Percentiles rank a stretch among this genome's conserved stretches.
Conservation (phyloP, 2,113 vertebrate genomes). For the Prunella fulvescens region DNA sequence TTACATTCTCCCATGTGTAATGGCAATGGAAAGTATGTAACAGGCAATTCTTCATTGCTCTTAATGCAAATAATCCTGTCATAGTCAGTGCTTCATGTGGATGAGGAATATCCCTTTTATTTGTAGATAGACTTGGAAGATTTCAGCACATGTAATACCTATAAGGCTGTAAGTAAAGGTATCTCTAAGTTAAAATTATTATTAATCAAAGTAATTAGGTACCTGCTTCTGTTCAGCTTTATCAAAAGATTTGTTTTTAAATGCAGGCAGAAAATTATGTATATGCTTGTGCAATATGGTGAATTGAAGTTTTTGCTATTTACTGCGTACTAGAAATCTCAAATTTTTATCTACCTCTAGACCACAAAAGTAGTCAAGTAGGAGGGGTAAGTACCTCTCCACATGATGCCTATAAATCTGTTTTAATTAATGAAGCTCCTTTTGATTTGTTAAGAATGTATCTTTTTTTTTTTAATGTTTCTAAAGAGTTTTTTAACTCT, state of each 20-base stretch:
- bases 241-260: background rate
- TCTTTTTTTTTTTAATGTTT: background rate
- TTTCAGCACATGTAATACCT: background rate
- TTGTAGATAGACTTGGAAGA: background rate
- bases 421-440: conserved; percentile 74
- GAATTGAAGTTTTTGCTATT: background rate
- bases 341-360: conserved; percentile 28
- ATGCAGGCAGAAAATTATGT: background rate
- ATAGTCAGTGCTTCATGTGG: background rate
- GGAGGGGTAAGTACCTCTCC: conserved; percentile 79
- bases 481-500: background rate
- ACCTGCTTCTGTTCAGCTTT: background rate
- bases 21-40: background rate
- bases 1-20: background rate
- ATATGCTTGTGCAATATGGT: background rate
- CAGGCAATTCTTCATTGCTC: background rate
- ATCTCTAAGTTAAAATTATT: background rate
- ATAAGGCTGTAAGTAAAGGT: background rate
- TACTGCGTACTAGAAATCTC: background rate
- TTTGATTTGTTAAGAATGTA: conserved; percentile 49
- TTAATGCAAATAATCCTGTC: background rate
- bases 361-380: conserved; percentile 48
- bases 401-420: conserved; percentile 77
- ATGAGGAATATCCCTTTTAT: background rate
- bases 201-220: background rate